phyloP scores from a whole-genome alignment of 2,888 invertebrate species.

The Cryptosula pallasiana region DNA sequence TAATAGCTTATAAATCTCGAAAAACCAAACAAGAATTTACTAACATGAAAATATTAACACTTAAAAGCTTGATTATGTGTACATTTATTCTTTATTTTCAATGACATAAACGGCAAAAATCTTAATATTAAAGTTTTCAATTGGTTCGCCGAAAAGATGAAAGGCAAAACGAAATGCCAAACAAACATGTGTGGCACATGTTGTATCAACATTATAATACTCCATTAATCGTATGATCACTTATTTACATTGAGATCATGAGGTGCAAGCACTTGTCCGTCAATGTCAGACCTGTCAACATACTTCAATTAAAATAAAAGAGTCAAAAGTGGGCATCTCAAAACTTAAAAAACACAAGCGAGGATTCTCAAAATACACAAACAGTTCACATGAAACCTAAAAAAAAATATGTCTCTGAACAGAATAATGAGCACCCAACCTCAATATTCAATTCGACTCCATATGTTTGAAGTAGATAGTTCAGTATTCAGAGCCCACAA shows the following conservation, averaged over 20 bases:
- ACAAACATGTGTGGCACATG: conserved; percentile 21
- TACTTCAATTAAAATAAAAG: too few relatives aligned
- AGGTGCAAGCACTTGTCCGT: background rate
- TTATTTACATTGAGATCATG: conserved; percentile 19
- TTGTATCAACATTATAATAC: conserved; percentile 23
- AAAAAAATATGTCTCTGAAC: too few relatives aligned
- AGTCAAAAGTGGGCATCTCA: too few relatives aligned
- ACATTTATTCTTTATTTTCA: conserved; percentile 20
- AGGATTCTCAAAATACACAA: too few relatives aligned
- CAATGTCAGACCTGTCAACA: conserved; percentile 16
- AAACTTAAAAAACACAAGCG: too few relatives aligned
- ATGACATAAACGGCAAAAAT: background rate
- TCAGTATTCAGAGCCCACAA: too few relatives aligned
- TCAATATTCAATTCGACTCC: too few relatives aligned
- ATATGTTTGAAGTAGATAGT: too few relatives aligned
- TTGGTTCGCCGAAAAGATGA: conserved; percentile 20
- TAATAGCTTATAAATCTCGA: too few relatives aligned
- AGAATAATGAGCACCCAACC: too few relatives aligned
- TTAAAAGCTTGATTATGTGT: conserved; percentile 14
- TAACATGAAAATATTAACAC: background rate
- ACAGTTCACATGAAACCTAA: too few relatives aligned
- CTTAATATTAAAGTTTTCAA: conserved; percentile 13
- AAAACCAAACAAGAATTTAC: background rate
- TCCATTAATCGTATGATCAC: conserved; percentile 20
- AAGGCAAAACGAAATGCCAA: conserved; percentile 19